phyloP scores from a whole-genome alignment of 92 coral and sea anemone species.

The Scolanthus callimorphus region DNA sequence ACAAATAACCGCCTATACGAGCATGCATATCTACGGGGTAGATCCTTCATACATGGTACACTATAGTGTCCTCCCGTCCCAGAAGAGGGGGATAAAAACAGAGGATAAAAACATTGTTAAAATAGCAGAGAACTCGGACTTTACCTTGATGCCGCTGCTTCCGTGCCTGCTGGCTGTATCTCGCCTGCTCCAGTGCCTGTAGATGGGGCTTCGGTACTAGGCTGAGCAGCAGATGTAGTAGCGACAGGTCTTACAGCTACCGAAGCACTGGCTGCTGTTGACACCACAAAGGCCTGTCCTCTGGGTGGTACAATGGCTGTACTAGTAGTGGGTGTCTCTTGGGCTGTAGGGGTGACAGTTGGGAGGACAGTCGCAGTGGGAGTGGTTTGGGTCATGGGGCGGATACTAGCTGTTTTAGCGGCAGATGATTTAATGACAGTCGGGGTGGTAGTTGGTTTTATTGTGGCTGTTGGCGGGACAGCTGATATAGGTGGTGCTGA shows the following conservation, averaged over 20 bases:
- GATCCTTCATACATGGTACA: too few relatives aligned
- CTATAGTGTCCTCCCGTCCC: too few relatives aligned
- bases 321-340: constrained; percentile 40
- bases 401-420: constrained; percentile 88
- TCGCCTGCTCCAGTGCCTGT: too few relatives aligned
- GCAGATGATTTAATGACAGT: constrained; percentile 65
- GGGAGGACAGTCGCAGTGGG: constrained; percentile 94
- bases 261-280: constrained; percentile 57
- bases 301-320: constrained; percentile 26
- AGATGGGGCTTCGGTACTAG: too few relatives aligned
- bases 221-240: constrained; percentile 7
- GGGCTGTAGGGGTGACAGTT: constrained; percentile 66
- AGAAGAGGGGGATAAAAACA: too few relatives aligned
- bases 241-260: constrained; percentile 83
- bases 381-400: constrained; percentile 89
- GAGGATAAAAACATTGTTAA: too few relatives aligned
- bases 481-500: constrained; percentile 44
- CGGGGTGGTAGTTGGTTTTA: constrained; percentile 96
- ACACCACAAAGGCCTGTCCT: constrained; percentile 38
- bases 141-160: too few relatives aligned
- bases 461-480: constrained; percentile 92
- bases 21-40: too few relatives aligned
- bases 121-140: too few relatives aligned
- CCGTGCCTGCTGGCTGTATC: too few relatives aligned
- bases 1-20: too few relatives aligned